A percentile compares a stretch with the other conserved stretches of the same genome.
Evolutionary conservation across 2,888 invertebrate genomes (phyloP).

Genomic region (Vandiemenella viatica): DNA sequence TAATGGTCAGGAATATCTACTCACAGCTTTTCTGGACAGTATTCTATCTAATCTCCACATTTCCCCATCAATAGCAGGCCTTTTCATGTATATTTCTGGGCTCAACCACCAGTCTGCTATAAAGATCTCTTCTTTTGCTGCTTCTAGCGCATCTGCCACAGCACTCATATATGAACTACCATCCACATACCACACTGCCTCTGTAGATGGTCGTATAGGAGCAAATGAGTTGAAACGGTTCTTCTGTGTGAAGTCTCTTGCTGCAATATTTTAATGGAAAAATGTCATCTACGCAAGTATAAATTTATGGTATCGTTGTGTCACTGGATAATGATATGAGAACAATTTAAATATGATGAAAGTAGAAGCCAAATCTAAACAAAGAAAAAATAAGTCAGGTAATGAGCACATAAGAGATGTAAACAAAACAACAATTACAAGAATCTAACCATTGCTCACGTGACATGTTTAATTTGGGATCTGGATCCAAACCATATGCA

Average conservation of each 20-base stretch:
- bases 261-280: slow-evolving; percentile 27
- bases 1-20: no score
- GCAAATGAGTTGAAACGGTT: slow-evolving; percentile 84
- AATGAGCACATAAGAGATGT: no score
- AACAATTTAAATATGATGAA: no score
- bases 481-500: no score
- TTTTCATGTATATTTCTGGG: slow-evolving; percentile 86
- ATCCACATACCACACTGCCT: slow-evolving; percentile 76
- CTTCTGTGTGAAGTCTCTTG: slow-evolving; percentile 60
- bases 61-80: slow-evolving; percentile 63
- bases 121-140: slow-evolving; percentile 88
- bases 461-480: no score
- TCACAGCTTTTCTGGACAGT: slow-evolving; percentile 75
- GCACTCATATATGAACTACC: slow-evolving; percentile 75
- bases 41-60: slow-evolving; percentile 80
- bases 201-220: slow-evolving; percentile 56
- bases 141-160: slow-evolving; percentile 78
- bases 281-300: not conserved
- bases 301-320: no score
- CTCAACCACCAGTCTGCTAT: slow-evolving; percentile 99
- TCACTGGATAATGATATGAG: no score
- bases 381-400: no score
- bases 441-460: no score
- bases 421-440: no score
- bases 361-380: no score